Evolutionary conservation across 2,888 invertebrate genomes (phyloP), one percentile per base, ranked within the genome.

Genomic region (Hirtodrosophila confusa): DNA sequence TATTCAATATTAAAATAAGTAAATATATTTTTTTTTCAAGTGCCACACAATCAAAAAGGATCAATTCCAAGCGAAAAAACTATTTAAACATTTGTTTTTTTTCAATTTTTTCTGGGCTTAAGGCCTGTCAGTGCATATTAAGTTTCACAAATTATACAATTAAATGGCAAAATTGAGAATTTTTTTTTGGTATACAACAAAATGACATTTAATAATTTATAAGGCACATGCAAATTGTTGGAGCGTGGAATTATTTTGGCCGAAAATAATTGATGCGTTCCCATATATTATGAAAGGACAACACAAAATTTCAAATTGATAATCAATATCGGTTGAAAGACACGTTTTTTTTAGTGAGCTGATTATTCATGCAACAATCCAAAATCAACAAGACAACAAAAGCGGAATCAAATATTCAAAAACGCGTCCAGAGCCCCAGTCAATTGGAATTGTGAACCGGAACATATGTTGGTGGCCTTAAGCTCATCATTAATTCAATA

Each of bases 401-500:
- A 33, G 27, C 24, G 29, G 17, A 5, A 39, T 80, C 36, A 78
- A 80, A 75, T 82, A 80, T 80, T 86, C 58, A 86, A 77, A 70
- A 70, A 53, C 50, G 65, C 61, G 67, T 31, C 61, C 27, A 27
- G 27, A 27, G 31, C 6, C 31, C 4, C 27, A 49, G 17, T 36
- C 37, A 69, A 31, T 43, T 67, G 54, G 64, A 70, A 67, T 63
- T 86, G 80, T 60, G 80, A 84, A 75, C 79, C 33, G 4, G 11
- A 72, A 60, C 76, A 80, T 68, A 73, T 75, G 77, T 66, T 54
- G 51, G n/a, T n/a, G n/a, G 5, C 39, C 37, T n/a, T 6, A n/a
- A 50, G 23, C 50, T 75, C 53, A 79, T 82, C 56, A 72, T 67
- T 84, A 68, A 86, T 82, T 77, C 61, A 86, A 56, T 11, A 43